phyloP scores from a whole-genome alignment of 2,888 invertebrate species.

The Parnassius glacialis region DNA sequence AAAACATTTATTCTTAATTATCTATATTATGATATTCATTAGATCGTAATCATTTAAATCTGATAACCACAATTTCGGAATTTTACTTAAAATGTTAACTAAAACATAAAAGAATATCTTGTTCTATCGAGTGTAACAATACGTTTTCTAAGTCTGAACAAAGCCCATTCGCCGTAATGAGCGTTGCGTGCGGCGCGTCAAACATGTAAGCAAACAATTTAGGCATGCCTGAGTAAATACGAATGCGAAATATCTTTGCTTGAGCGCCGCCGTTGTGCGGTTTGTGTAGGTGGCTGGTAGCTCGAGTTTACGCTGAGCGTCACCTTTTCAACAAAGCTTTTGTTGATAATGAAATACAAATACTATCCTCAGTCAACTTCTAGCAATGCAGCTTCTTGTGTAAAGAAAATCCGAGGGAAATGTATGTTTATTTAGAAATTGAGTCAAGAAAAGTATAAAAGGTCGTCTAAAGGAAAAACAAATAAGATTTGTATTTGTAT shows the following conservation, averaged over 20 bases:
- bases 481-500: conserved; percentile 15
- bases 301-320: conserved; percentile 69
- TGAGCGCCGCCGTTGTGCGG: conserved; percentile 66
- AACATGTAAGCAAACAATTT: conserved; percentile 80
- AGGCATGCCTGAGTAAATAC: conserved; percentile 80
- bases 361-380: conserved; percentile 65
- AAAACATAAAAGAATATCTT: conserved; percentile 69
- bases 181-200: conserved; percentile 78
- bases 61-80: conserved; percentile 50
- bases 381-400: conserved; percentile 58
- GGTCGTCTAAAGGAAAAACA: conserved; percentile 25
- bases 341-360: conserved; percentile 78
- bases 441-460: conserved; percentile 33
- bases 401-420: conserved; percentile 50
- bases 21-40: conserved; percentile 45
- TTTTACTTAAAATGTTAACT: conserved; percentile 76
- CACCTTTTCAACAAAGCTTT: conserved; percentile 75
- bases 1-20: too few species aligned
- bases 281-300: conserved; percentile 65
- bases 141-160: conserved; percentile 75
- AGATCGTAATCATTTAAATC: conserved; percentile 56
- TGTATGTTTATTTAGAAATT: conserved; percentile 37
- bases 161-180: conserved; percentile 76
- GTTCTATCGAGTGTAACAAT: conserved; percentile 73
- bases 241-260: conserved; percentile 75